phyloP scores from a whole-genome alignment of 2,113 vertebrate species.

The Sander vitreus region DNA sequence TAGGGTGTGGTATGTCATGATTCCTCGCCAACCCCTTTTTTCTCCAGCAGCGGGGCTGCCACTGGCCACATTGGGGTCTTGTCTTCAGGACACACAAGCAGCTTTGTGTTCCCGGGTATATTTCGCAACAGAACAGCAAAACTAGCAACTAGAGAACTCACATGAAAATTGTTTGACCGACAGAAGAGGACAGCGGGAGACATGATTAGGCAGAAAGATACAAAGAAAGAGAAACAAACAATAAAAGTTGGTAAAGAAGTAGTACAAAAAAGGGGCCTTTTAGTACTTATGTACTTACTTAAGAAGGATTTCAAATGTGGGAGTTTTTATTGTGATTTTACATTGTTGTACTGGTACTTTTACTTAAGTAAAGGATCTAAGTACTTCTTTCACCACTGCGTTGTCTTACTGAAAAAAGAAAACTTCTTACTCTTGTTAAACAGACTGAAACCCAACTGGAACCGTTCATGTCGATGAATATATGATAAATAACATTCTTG shows the following conservation, averaged over 20 bases:
- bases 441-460: conserved; percentile 26
- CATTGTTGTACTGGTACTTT: neutral
- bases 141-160: conserved; percentile 58
- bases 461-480: conserved; percentile 5
- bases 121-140: conserved; percentile 78
- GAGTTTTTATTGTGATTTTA: neutral
- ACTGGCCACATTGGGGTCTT: conserved; percentile 38
- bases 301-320: neutral
- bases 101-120: conserved; percentile 71
- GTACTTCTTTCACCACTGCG: neutral
- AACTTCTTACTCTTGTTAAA: conserved; percentile 23
- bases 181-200: neutral
- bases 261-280: neutral
- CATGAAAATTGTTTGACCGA: conserved; percentile 1
- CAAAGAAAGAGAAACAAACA: conserved; percentile 14
- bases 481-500: conserved; percentile 46
- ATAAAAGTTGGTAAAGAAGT: neutral
- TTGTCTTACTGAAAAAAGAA: conserved; percentile 30
- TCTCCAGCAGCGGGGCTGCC: neutral
- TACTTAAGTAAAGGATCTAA: neutral
- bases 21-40: conserved; percentile 48
- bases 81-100: conserved; percentile 58
- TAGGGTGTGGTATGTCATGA: conserved; percentile 78
- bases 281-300: neutral
- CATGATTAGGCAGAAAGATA: neutral